Evolutionary conservation across 2,888 invertebrate genomes (phyloP).

Genomic region (Scaptomyza cyrtandrae): DNA sequence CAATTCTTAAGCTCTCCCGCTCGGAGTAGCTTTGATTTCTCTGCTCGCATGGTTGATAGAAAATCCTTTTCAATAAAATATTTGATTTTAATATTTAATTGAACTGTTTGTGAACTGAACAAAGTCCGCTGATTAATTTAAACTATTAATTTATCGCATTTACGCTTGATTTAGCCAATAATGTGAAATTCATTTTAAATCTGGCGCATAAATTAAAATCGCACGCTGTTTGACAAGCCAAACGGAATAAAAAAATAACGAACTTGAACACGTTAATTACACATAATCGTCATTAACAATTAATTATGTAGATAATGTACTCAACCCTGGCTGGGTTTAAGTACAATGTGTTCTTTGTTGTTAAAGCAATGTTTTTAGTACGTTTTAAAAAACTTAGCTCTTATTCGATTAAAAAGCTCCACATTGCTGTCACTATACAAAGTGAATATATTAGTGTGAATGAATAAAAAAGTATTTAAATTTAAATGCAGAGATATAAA

Average conservation of each 20-base stretch:
- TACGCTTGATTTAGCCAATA: slow-evolving; percentile 68
- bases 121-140: slow-evolving; percentile 44
- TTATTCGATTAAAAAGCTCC: slow-evolving; percentile 22
- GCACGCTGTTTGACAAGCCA: slow-evolving; percentile 12
- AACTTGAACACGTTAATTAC: slow-evolving; percentile 59
- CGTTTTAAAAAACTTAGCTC: slow-evolving; percentile 38
- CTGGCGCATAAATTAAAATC: slow-evolving; percentile 61
- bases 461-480: background rate
- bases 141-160: slow-evolving; percentile 75
- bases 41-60: slow-evolving; percentile 4
- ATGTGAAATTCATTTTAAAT: slow-evolving; percentile 69
- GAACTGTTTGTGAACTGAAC: slow-evolving; percentile 19
- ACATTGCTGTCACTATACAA: slow-evolving; percentile 3
- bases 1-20: no score
- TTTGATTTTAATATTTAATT: slow-evolving; percentile 44
- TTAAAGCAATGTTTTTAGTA: slow-evolving; percentile 21
- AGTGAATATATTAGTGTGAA: background rate
- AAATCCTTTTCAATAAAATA: slow-evolving; percentile 17
- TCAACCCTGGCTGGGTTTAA: background rate
- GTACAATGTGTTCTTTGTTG: background rate
- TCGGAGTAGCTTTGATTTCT: slow-evolving; percentile 20
- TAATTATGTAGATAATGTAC: slow-evolving; percentile 66
- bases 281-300: slow-evolving; percentile 72
- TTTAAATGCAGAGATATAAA: background rate
- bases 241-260: background rate